Evolutionary conservation across 2,888 invertebrate genomes (phyloP).

Genomic region (Bombylius discolor): DNA sequence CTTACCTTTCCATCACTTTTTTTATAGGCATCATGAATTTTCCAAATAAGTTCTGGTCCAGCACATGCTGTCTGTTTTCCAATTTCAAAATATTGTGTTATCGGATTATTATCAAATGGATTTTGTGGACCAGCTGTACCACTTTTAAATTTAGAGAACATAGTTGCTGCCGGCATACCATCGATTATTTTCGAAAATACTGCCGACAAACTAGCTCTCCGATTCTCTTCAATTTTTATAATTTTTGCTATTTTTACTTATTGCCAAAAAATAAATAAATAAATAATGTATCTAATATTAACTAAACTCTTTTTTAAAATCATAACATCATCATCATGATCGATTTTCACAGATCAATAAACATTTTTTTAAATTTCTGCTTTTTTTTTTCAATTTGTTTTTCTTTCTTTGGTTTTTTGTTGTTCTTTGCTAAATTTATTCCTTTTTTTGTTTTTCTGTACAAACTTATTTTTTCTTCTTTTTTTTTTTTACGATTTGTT

Average conservation of each 20-base stretch:
- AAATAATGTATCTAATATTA: not conserved
- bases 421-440: no score
- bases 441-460: no score
- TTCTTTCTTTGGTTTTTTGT: no score
- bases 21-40: slow-evolving; percentile 76
- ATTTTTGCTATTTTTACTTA: not conserved
- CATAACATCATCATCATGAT: no score
- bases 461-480: no score
- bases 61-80: slow-evolving; percentile 67
- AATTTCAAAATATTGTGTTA: slow-evolving; percentile 75
- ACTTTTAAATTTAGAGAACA: slow-evolving; percentile 64
- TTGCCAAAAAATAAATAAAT: not conserved
- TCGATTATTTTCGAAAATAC: slow-evolving; percentile 37
- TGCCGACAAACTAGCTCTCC: slow-evolving; percentile 28
- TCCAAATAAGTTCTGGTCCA: slow-evolving; percentile 86
- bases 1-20: slow-evolving; percentile 83
- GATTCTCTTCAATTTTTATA: slow-evolving; percentile 13
- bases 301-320: not conserved
- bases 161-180: slow-evolving; percentile 42
- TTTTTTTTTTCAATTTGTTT: no score
- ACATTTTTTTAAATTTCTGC: no score
- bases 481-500: no score
- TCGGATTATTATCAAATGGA: slow-evolving; percentile 63
- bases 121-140: slow-evolving; percentile 40
- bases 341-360: no score